Conservation (phyloP, 2,113 vertebrate species). For the Nestor notabilis region DNA sequence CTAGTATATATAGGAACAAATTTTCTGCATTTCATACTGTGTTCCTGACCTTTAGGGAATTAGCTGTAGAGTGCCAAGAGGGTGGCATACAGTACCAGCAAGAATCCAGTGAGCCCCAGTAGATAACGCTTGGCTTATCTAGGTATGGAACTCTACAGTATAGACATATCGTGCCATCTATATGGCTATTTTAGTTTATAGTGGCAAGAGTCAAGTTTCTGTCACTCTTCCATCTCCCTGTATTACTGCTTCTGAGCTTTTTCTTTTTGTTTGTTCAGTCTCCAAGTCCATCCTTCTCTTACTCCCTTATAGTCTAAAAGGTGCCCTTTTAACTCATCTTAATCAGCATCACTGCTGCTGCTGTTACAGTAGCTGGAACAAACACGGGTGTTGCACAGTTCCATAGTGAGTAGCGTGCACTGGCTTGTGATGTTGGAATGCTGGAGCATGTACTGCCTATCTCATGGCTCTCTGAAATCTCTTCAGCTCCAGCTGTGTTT, state of each 20-base stretch:
- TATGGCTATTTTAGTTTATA: not conserved
- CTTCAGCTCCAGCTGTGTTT: not conserved
- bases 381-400: not conserved
- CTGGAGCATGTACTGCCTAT: not conserved
- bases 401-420: accelerated
- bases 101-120: not conserved
- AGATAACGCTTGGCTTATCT: not conserved
- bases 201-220: not conserved
- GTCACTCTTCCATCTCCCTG: not conserved
- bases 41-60: not conserved
- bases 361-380: not conserved
- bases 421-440: not conserved
- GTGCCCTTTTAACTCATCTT: not conserved
- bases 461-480: not conserved
- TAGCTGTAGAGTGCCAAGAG: not conserved
- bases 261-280: not conserved
- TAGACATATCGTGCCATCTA: accelerated
- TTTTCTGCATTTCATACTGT: not conserved
- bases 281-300: not conserved
- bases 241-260: not conserved
- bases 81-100: not conserved
- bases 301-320: not conserved
- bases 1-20: not conserved
- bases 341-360: not conserved
- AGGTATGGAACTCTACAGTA: not conserved